Evolutionary conservation across 2,888 invertebrate genomes (phyloP).

Genomic region (Pheosia gnoma): DNA sequence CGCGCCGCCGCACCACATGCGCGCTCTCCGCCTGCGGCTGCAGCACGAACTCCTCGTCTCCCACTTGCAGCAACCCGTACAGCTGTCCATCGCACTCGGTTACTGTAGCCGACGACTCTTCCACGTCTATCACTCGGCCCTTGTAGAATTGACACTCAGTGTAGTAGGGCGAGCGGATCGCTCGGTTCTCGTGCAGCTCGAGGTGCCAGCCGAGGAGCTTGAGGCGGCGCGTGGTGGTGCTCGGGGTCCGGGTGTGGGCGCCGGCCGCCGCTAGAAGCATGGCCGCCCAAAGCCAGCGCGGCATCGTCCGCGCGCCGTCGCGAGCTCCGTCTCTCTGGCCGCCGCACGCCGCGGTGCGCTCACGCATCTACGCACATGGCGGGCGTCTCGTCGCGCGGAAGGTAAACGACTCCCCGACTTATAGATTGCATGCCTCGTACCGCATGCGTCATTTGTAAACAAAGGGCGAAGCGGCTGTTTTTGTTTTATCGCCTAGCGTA

Average conservation of each 20-base stretch:
- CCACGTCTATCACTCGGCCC: conserved; percentile 66
- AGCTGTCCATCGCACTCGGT: conserved; percentile 81
- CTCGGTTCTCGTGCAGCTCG: conserved; percentile 70
- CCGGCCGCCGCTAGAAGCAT: conserved; percentile 59
- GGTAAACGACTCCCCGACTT: conserved; percentile 81
- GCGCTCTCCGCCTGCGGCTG: conserved; percentile 65
- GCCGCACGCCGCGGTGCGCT: conserved; percentile 62
- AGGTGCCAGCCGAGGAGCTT: conserved; percentile 73
- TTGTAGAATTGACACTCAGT: conserved; percentile 74
- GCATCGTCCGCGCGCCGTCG: conserved; percentile 77
- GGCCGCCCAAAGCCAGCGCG: conserved; percentile 73
- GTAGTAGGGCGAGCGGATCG: conserved; percentile 74
- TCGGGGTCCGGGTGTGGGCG: conserved; percentile 53
- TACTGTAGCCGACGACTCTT: conserved; percentile 75
- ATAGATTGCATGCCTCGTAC: conserved; percentile 74
- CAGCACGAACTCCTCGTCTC: conserved; percentile 74
- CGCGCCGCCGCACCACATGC: conserved; percentile 71
- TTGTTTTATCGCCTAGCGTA: conserved; percentile 65
- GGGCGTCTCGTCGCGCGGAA: conserved; percentile 78
- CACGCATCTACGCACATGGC: conserved; percentile 79
- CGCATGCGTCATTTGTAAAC: conserved; percentile 82
- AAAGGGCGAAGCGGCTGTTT: conserved; percentile 75
- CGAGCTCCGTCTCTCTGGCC: conserved; percentile 69
- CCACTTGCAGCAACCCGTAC: conserved; percentile 79
- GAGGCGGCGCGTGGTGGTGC: conserved; percentile 52